These are phyloP conservation scores for Caradrina clavipalpis DNA, from an alignment of 2,888 invertebrate genomes.

Conservation along the genomic window DNA sequence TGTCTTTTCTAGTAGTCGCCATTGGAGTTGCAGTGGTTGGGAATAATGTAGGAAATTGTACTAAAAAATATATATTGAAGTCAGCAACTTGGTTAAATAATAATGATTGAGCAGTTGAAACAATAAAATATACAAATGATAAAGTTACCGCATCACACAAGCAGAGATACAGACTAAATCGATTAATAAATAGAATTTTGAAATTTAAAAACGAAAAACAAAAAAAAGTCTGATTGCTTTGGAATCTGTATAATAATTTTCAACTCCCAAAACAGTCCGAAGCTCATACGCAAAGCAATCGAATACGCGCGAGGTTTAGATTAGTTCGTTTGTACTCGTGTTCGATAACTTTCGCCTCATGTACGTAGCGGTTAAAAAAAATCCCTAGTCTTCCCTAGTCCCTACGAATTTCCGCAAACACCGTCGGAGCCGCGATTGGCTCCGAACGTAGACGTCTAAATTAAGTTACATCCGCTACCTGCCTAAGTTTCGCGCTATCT, in stretches of 20 bases:
- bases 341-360: conserved; percentile 77
- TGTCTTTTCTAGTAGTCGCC: too few relatives aligned
- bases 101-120: neutral
- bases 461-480: conserved; percentile 80
- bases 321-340: conserved; percentile 65
- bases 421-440: conserved; percentile 73
- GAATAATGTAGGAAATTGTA: too few relatives aligned
- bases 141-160: neutral
- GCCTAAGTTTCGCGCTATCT: conserved; percentile 72
- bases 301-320: conserved; percentile 49
- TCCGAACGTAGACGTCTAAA: conserved; percentile 77
- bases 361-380: conserved; percentile 76
- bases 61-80: too few relatives aligned
- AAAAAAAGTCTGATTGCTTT: conserved; percentile 16
- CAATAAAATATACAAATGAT: neutral
- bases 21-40: too few relatives aligned
- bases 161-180: neutral
- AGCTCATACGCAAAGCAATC: conserved; percentile 38
- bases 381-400: conserved; percentile 77
- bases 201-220: conserved; percentile 10
- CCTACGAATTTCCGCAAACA: conserved; percentile 82
- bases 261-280: conserved; percentile 29
- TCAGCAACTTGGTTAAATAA: neutral
- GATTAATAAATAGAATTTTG: conserved; percentile 5
- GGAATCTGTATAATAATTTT: conserved; percentile 42